Evolutionary conservation across 1,140 invertebrate species (phyloP).

Genomic region (Drosophila insularis): DNA sequence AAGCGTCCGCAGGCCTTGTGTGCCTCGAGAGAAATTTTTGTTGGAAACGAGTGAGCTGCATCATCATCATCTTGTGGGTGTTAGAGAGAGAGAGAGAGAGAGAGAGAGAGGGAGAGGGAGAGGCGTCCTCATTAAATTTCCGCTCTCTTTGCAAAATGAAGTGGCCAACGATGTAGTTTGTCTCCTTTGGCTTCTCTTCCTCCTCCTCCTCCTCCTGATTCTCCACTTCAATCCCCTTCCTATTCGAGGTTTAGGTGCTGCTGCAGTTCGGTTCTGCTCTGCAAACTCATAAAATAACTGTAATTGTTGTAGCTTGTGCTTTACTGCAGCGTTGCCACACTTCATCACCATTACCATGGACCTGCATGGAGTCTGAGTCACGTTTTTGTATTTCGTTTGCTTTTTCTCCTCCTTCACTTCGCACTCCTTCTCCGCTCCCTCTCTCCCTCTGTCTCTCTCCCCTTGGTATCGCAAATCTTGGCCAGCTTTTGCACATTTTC

Average conservation of each 20-base stretch:
- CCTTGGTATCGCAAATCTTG: slow-evolving; percentile 28
- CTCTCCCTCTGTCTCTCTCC: neutral
- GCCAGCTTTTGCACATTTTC: slow-evolving; percentile 9
- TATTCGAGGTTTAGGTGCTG: neutral
- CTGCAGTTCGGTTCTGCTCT: slow-evolving; percentile 62
- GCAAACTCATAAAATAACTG: slow-evolving; percentile 80
- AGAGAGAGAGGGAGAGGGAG: neutral
- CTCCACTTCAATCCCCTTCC: neutral
- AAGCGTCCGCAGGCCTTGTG: slow-evolving; percentile 20
- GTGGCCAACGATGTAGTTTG: slow-evolving; percentile 43
- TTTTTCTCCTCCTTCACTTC: neutral
- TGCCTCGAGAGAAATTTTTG: slow-evolving; percentile 48
- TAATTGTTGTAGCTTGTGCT: slow-evolving; percentile 70
- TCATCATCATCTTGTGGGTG: slow-evolving; percentile 25
- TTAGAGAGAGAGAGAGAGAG: neutral
- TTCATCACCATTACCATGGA: slow-evolving; percentile 40
- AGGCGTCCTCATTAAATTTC: slow-evolving; percentile 69
- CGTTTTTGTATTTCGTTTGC: slow-evolving; percentile 36
- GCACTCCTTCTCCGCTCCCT: neutral
- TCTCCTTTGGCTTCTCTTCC: slow-evolving; percentile 2
- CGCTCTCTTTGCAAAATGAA: slow-evolving; percentile 78
- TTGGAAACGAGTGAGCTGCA: slow-evolving; percentile 20
- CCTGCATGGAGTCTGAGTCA: slow-evolving; percentile 46
- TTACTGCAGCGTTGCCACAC: slow-evolving; percentile 56
- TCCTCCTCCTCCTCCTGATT: neutral